Evolutionary conservation across 2,888 invertebrate genomes (phyloP), one percentile per base, ranked within the genome.

Genomic region (Theretra japonica): DNA sequence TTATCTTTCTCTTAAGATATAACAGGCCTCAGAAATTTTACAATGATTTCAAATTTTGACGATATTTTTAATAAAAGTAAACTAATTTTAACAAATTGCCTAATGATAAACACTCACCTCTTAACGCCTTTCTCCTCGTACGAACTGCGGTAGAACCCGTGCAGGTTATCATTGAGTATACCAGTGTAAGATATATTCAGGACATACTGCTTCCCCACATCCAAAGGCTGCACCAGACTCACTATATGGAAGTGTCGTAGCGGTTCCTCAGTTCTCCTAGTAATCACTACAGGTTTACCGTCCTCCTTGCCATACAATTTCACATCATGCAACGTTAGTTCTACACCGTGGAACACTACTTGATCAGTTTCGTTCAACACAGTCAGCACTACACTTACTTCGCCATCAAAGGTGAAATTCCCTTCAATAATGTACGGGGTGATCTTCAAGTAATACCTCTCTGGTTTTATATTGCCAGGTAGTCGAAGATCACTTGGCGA

Each of bases 61-160:
- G n/a, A n/a, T n/a, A n/a, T n/a, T n/a, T n/a, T n/a, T n/a, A n/a
- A 53, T 41, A 53, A 4, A 0, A n/a, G 4, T 28, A 25, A 3
- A 25, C 5, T 2, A 58, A 25, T 25, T 17, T 0, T 23, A 0
- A 11, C 7, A 11, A 7, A 7, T 21, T 57, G 2, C 23, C 2
- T 57, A 23, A 57, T 57, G 3, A n/a, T 17, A 58, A 28, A 23
- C 15, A 5, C 91, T 91, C 88, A 97, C 97, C 96, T 96, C 79
- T 96, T 97, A 72, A 96, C 92, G 78, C 96, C 96, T 75, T 95
- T 95, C 76, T 95, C 95, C 78, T 95, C 95, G 86, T 98, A 98
- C 0, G 97, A 97, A 89, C 97, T 97, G 79, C 97, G 95, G 84
- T 98, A 98, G 88, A 98, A 97, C 60, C 98, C 98, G 81, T 96